Evolutionary conservation across 2,888 invertebrate species (phyloP), one percentile per base, ranked within the genome.

Genomic region (Ellobium chinense): DNA sequence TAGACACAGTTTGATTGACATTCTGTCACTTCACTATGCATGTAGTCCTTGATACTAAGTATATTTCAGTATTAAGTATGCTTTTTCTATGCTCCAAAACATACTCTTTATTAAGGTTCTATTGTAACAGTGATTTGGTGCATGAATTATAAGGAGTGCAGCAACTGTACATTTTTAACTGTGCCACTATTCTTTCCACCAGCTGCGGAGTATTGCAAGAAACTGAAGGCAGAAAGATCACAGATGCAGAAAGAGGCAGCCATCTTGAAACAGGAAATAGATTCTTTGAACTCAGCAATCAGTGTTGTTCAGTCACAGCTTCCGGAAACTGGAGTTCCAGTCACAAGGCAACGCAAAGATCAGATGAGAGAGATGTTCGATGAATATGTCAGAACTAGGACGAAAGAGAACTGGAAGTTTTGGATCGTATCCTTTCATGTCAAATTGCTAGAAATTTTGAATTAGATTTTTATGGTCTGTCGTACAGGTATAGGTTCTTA

Each of bases 341-440:
- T 98, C 83, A 97, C 97, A 27, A 95, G 97, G 86, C 97, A 97
- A 90, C 95, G 97, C 88, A 96, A 96, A 56, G 97, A 96, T 90
- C 96, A 97, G 91, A 96, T 98, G 95, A 96, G 96, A 88, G 97
- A 98, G 93, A 90, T 98, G 95, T 98, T 97, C 93, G 96, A 97
- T 87, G 96, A 97, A 46, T 98, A 98, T 94, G 97, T 99, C 66
- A 95, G 96, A 86, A 95, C 94, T 88, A 94, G 97, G 82, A 98
- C 98, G 27, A 94, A 96, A 92, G 96, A 96, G 91, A 97, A 98
- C 94, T 99, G 98, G 98, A 98, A 98, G 94, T 99, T 98, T 94
- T 99, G 98, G 98, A 97, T 99, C 94, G 98, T 98, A 97, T 93
- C 92, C 90, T 91, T 84, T 58, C 3, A 2, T 62, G 9, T 63